Conservation (phyloP, 2,113 vertebrate genomes). For the Notothenia rossii region DNA sequence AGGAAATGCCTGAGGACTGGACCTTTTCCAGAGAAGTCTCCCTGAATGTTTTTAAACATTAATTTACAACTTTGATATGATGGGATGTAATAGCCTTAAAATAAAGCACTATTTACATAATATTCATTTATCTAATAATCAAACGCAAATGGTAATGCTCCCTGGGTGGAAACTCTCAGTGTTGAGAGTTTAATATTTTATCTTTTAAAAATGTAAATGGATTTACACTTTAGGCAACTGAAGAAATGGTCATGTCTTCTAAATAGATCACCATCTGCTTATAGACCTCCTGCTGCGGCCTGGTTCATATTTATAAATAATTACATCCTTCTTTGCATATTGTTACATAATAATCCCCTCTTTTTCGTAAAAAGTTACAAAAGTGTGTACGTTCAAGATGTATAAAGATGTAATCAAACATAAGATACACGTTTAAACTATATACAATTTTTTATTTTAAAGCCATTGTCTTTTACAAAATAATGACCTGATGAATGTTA, state of each 20-base stretch:
- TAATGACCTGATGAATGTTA: background rate
- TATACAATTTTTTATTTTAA: background rate
- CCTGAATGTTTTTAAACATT: constrained; percentile 17
- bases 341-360: constrained; percentile 32
- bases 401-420: background rate
- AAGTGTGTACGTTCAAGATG: background rate
- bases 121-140: background rate
- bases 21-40: constrained; percentile 51
- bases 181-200: constrained; percentile 61
- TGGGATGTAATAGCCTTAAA: background rate
- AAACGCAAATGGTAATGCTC: background rate
- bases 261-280: constrained; percentile 81
- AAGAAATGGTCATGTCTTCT: constrained; percentile 47
- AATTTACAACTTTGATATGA: constrained; percentile 34
- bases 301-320: constrained; percentile 64
- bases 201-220: constrained; percentile 71
- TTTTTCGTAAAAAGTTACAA: constrained; percentile 10
- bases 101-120: background rate
- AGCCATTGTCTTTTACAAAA: background rate
- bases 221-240: constrained; percentile 59
- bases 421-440: background rate
- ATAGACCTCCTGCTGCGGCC: constrained; percentile 45
- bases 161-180: background rate
- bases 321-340: constrained; percentile 49
- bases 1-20: constrained; percentile 81